Conservation (phyloP, 1,140 invertebrate genomes). For the Penaeus chinensis region DNA sequence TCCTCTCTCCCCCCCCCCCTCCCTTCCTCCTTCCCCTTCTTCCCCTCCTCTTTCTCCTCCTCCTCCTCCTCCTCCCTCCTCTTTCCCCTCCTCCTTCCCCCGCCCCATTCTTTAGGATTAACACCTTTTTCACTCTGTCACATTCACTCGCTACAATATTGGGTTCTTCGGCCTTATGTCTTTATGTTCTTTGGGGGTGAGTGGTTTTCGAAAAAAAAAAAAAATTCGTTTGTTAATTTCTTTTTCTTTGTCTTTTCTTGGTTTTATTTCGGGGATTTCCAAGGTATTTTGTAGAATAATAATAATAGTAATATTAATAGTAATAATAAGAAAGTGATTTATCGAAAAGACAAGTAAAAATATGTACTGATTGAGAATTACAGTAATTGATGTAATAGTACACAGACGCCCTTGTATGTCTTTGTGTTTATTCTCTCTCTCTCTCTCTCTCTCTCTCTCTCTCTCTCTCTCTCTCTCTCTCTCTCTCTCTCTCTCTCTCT, state of each 20-base stretch:
- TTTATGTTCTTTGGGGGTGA: too few relatives aligned
- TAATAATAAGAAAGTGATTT: not conserved
- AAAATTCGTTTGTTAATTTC: too few relatives aligned
- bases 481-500: conserved; percentile 19
- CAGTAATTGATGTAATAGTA: not conserved
- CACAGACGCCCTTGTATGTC: not conserved
- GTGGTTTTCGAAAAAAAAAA: too few relatives aligned
- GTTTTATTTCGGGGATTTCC: too few relatives aligned
- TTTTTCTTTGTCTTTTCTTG: too few relatives aligned
- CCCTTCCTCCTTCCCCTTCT: not conserved
- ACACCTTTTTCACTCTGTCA: conserved; percentile 35
- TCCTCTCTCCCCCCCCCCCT: not conserved
- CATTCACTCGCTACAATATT: not conserved
- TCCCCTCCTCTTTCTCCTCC: not conserved
- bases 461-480: not conserved
- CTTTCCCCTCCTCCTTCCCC: not conserved
- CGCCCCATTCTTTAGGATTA: conserved; percentile 27
- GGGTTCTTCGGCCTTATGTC: too few relatives aligned
- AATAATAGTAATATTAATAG: not conserved
- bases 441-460: not conserved
- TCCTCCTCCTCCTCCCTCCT: not conserved
- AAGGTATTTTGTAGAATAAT: not conserved
- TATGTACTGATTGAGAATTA: not conserved
- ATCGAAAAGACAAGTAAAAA: not conserved
- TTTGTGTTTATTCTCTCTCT: not conserved